A percentile compares a stretch with the other conserved stretches of the same genome.
Evolutionary conservation across 1,140 invertebrate species (phyloP).

Genomic region (Papilio glaucus): DNA sequence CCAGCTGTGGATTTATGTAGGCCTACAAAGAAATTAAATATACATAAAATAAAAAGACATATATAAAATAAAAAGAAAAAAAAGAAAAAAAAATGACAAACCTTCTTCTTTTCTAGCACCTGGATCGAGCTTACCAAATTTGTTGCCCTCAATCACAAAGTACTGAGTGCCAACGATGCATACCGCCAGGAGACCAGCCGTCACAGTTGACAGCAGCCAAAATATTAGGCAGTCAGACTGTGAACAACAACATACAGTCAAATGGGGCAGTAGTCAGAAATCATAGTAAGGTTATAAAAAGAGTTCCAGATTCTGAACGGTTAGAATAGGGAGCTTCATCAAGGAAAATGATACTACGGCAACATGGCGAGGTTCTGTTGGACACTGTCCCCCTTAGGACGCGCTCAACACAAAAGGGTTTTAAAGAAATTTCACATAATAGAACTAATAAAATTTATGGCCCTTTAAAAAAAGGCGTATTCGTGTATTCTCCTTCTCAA

Average conservation of each 20-base stretch:
- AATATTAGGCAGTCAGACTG: slow-evolving; percentile 86
- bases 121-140: slow-evolving; percentile 77
- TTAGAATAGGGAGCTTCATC: no score
- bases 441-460: no score
- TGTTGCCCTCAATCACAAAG: slow-evolving; percentile 86
- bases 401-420: no score
- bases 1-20: no score
- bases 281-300: not conserved
- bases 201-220: slow-evolving; percentile 86
- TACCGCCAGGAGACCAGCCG: slow-evolving; percentile 84
- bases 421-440: no score
- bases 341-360: no score
- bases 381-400: no score
- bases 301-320: no score
- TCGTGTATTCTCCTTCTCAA: no score
- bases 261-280: not conserved
- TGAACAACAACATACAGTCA: slow-evolving; percentile 43
- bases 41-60: not conserved
- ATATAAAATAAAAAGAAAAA: slow-evolving; percentile 47
- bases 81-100: slow-evolving; percentile 64
- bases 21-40: not conserved
- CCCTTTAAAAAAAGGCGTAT: no score
- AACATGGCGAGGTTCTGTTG: no score
- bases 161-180: slow-evolving; percentile 86
- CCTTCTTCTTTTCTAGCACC: slow-evolving; percentile 74